Percentiles rank a stretch among this genome's conserved stretches.
phyloP scores from a whole-genome alignment of 2,888 invertebrate genomes.

The Rhingia rostrata region DNA sequence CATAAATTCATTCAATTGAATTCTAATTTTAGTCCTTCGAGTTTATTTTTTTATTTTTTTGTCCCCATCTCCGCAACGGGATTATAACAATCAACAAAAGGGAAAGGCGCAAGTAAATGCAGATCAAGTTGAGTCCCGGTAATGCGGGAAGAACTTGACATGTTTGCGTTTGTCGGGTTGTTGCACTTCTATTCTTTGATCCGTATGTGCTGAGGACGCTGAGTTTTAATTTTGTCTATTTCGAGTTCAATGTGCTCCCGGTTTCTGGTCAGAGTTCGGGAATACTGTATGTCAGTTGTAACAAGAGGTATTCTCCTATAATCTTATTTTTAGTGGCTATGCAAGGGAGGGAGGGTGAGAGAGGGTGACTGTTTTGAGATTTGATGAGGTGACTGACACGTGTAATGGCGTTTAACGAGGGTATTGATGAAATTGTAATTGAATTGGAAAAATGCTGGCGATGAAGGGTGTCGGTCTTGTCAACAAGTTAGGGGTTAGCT shows the following conservation, averaged over 20 bases:
- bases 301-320: constrained; percentile 22
- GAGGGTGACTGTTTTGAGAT: neutral
- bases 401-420: constrained; percentile 16
- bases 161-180: constrained; percentile 41
- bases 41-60: constrained; percentile 14
- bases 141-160: constrained; percentile 73
- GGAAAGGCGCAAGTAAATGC: constrained; percentile 24
- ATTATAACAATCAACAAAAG: constrained; percentile 31
- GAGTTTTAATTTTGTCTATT: constrained; percentile 64
- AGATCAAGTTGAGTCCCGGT: constrained; percentile 24
- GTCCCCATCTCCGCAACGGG: constrained; percentile 4
- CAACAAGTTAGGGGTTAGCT: neutral
- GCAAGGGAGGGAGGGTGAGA: neutral
- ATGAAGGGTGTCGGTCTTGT: neutral
- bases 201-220: constrained; percentile 9
- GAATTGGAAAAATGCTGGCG: constrained; percentile 10
- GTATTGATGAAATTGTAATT: constrained; percentile 45
- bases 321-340: neutral
- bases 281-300: constrained; percentile 49
- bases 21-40: constrained; percentile 66
- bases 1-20: constrained; percentile 74
- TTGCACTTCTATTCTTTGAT: constrained; percentile 62
- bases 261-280: constrained; percentile 64
- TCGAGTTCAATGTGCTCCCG: constrained; percentile 66
- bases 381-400: constrained; percentile 24